A percentile compares a stretch with the other conserved stretches of the same genome.
These are phyloP conservation scores for Chloropsis hardwickii DNA, from an alignment of 2,113 vertebrate species.

Conservation along the genomic window DNA sequence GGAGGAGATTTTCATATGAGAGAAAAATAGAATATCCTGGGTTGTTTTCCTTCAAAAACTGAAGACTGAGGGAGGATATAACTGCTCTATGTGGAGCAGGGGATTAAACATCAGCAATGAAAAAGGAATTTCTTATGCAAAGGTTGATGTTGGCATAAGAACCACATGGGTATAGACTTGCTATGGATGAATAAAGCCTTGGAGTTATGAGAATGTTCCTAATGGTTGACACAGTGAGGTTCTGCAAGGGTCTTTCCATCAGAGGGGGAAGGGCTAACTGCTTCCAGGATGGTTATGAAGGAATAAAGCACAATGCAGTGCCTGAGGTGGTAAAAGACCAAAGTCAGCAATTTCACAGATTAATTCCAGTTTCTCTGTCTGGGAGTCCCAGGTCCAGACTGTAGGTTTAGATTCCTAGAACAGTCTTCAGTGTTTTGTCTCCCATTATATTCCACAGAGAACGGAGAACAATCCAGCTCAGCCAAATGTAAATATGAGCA, in stretches of 20 bases:
- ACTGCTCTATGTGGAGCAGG: neutral
- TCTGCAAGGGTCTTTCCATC: neutral
- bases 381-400: neutral
- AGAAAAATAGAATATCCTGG: neutral
- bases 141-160: neutral
- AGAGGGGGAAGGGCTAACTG: neutral
- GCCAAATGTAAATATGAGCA: neutral
- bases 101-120: neutral
- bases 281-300: neutral
- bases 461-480: neutral
- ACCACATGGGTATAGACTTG: neutral
- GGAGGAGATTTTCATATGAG: neutral
- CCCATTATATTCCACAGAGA: neutral
- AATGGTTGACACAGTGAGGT: neutral
- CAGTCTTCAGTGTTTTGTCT: neutral
- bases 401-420: neutral
- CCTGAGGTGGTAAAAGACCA: neutral
- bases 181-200: neutral
- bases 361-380: neutral
- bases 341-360: neutral
- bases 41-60: neutral
- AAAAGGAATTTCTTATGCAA: neutral
- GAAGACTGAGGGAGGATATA: neutral
- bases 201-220: neutral
- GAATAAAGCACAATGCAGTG: neutral